These are phyloP conservation scores for Abrostola tripartita DNA, from an alignment of 2,888 invertebrate genomes.

Conservation along the genomic window DNA sequence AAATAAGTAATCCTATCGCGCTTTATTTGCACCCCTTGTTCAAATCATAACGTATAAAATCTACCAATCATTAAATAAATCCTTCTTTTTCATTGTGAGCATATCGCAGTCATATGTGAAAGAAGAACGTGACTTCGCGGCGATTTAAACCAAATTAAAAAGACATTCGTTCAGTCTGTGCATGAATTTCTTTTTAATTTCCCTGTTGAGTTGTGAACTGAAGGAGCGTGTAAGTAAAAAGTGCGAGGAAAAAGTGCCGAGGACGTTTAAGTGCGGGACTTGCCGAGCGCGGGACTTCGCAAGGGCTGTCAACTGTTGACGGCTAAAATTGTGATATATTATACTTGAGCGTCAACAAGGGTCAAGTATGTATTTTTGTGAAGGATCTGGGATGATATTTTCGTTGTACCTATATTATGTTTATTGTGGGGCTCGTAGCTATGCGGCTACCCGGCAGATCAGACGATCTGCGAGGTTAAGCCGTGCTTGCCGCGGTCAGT, in stretches of 20 bases:
- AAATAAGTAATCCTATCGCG: neutral
- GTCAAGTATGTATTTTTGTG: constrained; percentile 50
- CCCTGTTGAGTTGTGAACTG: constrained; percentile 53
- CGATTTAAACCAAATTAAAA: constrained; percentile 55
- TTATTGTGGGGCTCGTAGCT: too few relatives aligned
- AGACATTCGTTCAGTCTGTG: constrained; percentile 49
- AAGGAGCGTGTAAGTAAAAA: constrained; percentile 64
- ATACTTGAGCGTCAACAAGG: constrained; percentile 47
- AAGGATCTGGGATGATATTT: constrained; percentile 29
- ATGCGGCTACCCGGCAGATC: too few relatives aligned
- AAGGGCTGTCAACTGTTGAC: constrained; percentile 56
- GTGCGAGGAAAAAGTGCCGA: constrained; percentile 56
- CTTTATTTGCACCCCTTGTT: neutral
- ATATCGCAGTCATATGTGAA: constrained; percentile 17
- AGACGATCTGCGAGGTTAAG: too few relatives aligned
- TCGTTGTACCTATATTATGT: constrained; percentile 2
- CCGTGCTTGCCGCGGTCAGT: too few relatives aligned
- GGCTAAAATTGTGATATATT: constrained; percentile 54
- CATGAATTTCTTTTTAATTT: constrained; percentile 60
- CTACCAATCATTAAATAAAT: neutral
- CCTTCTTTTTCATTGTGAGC: constrained; percentile 12
- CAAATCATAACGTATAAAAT: neutral
- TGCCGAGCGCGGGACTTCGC: constrained; percentile 48
- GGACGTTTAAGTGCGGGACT: constrained; percentile 65
- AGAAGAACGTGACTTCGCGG: constrained; percentile 49